These are phyloP conservation scores for Rana temporaria DNA, from an alignment of 2,113 vertebrate genomes.

Conservation along the genomic window DNA sequence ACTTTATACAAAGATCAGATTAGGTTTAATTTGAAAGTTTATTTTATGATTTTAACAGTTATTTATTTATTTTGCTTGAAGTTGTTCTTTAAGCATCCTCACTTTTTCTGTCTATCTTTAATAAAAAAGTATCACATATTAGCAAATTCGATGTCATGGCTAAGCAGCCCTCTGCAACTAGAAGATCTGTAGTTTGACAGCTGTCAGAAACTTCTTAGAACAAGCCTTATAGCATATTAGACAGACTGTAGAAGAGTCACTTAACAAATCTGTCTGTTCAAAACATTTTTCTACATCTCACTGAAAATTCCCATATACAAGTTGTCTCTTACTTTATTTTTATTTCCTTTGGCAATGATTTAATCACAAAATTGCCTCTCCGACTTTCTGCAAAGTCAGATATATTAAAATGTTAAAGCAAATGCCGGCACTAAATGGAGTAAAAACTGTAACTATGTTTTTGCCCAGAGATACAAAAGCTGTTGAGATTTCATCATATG, in stretches of 20 bases:
- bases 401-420: constrained; percentile 62
- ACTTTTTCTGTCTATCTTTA: not conserved
- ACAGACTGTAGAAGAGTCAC: constrained; percentile 33
- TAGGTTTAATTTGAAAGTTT: no score
- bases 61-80: no score
- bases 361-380: constrained; percentile 64
- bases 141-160: constrained; percentile 21
- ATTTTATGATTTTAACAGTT: no score
- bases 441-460: not conserved
- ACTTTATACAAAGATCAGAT: no score
- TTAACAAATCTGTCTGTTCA: constrained; percentile 32
- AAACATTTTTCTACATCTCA: constrained; percentile 29
- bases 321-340: constrained; percentile 53
- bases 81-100: no score
- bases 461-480: not conserved
- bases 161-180: not conserved
- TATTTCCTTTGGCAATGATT: constrained; percentile 60
- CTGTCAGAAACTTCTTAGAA: constrained; percentile 28
- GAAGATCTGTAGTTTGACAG: constrained; percentile 9
- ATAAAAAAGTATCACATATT: constrained; percentile 17
- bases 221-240: constrained; percentile 32
- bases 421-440: constrained; percentile 56
- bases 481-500: not conserved
- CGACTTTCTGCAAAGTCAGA: constrained; percentile 68
- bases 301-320: constrained; percentile 23